Evolutionary conservation across 2,888 invertebrate species (phyloP).

Genomic region (Margaritifera margaritifera): DNA sequence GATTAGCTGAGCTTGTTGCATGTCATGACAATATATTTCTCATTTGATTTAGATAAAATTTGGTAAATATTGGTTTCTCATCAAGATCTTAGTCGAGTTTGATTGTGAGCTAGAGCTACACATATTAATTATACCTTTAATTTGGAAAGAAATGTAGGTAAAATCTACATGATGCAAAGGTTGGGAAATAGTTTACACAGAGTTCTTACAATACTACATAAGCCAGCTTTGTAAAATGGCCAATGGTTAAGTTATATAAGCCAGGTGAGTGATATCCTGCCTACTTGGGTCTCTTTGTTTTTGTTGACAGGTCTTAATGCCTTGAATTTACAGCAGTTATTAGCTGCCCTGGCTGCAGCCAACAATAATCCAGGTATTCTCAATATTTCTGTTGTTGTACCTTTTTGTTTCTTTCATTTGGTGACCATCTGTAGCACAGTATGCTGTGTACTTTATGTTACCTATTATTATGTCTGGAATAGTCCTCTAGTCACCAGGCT

Average conservation of each 20-base stretch:
- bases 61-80: no score
- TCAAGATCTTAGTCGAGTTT: no score
- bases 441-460: not conserved
- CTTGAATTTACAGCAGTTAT: conserved; percentile 73
- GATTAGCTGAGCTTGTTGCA: no score
- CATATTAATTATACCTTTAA: no score
- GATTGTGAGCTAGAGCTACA: no score
- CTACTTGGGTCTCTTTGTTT: conserved; percentile 13
- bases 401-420: conserved; percentile 1
- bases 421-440: not conserved
- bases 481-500: not conserved
- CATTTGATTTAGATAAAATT: no score
- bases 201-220: not conserved
- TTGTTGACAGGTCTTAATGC: conserved; percentile 67
- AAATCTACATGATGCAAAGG: no score
- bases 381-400: not conserved
- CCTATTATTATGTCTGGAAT: not conserved
- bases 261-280: not conserved
- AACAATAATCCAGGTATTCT: conserved; percentile 63
- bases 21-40: no score
- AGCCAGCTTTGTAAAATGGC: conserved; percentile 2
- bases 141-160: no score
- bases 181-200: not conserved
- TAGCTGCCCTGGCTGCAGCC: conserved; percentile 68
- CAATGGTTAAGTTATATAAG: not conserved